A percentile compares a stretch with the other conserved stretches of the same genome.
Conservation (phyloP, 1,140 invertebrate genomes). For the Ganaspis sp. region DNA sequence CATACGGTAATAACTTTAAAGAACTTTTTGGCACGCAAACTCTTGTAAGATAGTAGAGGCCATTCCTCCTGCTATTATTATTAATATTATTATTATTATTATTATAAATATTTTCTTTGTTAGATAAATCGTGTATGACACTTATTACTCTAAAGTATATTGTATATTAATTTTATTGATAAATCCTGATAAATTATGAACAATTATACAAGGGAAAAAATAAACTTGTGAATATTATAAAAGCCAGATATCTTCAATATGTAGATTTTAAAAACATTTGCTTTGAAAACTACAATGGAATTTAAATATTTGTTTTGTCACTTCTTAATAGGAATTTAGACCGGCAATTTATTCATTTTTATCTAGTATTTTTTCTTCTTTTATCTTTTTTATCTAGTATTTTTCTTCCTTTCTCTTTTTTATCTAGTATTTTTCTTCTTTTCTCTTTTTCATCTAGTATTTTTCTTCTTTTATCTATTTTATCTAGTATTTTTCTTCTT, state of each 20-base stretch:
- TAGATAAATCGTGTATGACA: constrained; percentile 63
- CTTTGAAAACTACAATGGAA: not conserved
- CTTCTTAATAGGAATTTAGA: too few species aligned
- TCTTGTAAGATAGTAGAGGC: constrained; percentile 75
- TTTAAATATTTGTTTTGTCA: too few species aligned
- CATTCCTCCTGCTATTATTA: constrained; percentile 74
- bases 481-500: too few species aligned
- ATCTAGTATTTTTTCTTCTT: too few species aligned
- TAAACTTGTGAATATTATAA: constrained; percentile 70
- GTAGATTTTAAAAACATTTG: not conserved
- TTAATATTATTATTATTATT: constrained; percentile 48
- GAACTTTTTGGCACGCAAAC: constrained; percentile 73
- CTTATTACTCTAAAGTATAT: constrained; percentile 70
- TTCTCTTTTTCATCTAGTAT: too few species aligned
- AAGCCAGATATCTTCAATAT: constrained; percentile 18
- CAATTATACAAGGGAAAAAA: constrained; percentile 62
- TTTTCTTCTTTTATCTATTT: too few species aligned
- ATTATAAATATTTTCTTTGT: constrained; percentile 42
- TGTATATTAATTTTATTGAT: constrained; percentile 74
- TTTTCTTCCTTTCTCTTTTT: too few species aligned
- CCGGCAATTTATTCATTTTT: too few species aligned
- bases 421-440: too few species aligned
- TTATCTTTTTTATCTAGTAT: too few species aligned
- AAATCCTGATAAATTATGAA: constrained; percentile 71
- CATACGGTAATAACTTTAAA: constrained; percentile 61